A percentile compares a stretch with the other conserved stretches of the same genome.
Conservation (phyloP, 2,797 vertebrate species). For the Telmatherina bonti region DNA sequence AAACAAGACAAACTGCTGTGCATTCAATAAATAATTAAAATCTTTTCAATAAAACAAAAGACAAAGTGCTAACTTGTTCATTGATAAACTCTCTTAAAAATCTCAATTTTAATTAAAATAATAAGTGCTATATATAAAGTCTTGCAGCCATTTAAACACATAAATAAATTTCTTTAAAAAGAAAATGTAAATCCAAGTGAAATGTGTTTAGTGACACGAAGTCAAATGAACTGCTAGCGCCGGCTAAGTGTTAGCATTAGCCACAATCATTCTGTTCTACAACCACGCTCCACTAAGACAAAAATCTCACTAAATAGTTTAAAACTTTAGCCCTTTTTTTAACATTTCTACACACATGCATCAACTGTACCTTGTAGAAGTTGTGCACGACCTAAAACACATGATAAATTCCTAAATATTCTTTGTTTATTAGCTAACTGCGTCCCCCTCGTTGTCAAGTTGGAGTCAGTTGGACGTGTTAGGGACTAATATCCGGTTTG, state of each 20-base stretch:
- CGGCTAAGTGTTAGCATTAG: constrained; percentile 44
- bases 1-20: too few relatives aligned
- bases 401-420: neutral
- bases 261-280: neutral
- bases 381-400: neutral
- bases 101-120: too few relatives aligned
- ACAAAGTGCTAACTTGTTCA: too few relatives aligned
- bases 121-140: too few relatives aligned
- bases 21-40: too few relatives aligned
- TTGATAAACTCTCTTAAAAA: too few relatives aligned
- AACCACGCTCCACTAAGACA: fast-evolving
- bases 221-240: neutral
- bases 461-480: fast-evolving
- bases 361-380: constrained; percentile 33
- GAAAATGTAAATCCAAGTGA: neutral
- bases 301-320: fast-evolving
- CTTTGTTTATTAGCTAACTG: constrained; percentile 55
- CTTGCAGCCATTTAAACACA: neutral
- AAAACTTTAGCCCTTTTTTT: fast-evolving
- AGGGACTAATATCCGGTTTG: constrained; percentile 3
- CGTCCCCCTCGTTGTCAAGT: neutral
- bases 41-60: too few relatives aligned
- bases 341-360: too few relatives aligned
- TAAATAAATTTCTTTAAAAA: neutral
- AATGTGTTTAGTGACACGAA: constrained; percentile 19